Conservation (phyloP, 2,888 invertebrate genomes). For the Apamea crenata region DNA sequence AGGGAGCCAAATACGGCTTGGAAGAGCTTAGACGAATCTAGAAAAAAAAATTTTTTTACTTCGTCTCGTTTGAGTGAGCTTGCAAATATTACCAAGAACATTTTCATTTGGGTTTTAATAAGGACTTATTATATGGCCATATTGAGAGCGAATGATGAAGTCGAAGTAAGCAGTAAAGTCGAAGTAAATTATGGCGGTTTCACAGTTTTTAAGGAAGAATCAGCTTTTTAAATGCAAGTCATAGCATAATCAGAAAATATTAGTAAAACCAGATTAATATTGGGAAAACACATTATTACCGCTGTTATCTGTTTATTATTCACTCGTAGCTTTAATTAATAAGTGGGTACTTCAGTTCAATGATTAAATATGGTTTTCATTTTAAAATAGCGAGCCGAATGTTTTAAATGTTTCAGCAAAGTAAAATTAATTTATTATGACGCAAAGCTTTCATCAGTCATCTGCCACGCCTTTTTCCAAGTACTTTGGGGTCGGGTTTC, state of each 20-base stretch:
- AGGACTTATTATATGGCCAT: background rate
- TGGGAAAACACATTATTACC: background rate
- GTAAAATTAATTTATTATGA: background rate
- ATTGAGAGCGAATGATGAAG: too few relatives aligned
- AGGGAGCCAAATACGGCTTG: background rate
- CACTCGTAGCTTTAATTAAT: background rate
- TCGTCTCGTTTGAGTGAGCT: constrained; percentile 2
- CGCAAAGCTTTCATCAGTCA: background rate
- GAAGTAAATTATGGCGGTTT: too few relatives aligned
- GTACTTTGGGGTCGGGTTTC: background rate
- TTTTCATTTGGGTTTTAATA: constrained; percentile 12
- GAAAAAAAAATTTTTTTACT: background rate
- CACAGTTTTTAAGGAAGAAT: too few relatives aligned
- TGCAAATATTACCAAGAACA: background rate
- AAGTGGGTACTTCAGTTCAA: background rate
- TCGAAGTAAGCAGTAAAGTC: too few relatives aligned
- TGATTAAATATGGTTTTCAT: background rate
- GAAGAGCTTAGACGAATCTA: background rate
- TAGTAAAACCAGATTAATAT: too few relatives aligned
- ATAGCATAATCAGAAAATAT: too few relatives aligned
- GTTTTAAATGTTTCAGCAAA: background rate
- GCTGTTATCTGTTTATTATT: background rate
- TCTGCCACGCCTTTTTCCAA: background rate
- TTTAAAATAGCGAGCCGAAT: background rate
- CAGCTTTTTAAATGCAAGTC: too few relatives aligned